Evolutionary conservation across 2,113 vertebrate species (phyloP).

Genomic region (Mugil cephalus): DNA sequence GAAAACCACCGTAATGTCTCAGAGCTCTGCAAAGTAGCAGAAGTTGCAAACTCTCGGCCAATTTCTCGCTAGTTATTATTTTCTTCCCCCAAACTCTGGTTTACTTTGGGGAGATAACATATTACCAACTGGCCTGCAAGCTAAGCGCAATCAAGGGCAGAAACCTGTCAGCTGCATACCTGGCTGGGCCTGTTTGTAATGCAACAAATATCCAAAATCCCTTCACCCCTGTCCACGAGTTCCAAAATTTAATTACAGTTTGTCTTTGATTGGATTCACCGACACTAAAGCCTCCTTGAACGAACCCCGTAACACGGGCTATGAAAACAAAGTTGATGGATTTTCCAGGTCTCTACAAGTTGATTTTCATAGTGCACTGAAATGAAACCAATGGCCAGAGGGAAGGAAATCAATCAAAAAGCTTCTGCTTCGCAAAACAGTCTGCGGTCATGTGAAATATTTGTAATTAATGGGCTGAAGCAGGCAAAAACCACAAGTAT

Average conservation of each 20-base stretch:
- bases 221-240: not conserved
- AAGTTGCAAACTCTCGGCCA: too few species aligned
- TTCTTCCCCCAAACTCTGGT: not conserved
- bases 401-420: slow-evolving; percentile 23
- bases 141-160: not conserved
- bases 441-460: not conserved
- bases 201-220: not conserved
- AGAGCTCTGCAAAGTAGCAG: too few species aligned
- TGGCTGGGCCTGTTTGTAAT: not conserved
- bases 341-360: slow-evolving; percentile 7
- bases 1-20: too few species aligned
- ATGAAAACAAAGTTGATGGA: not conserved
- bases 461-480: slow-evolving; percentile 25
- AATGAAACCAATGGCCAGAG: slow-evolving; percentile 16
- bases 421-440: not conserved
- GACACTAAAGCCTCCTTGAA: not conserved
- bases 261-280: slow-evolving; percentile 1
- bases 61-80: too few species aligned
- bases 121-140: not conserved
- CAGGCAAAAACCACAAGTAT: slow-evolving; percentile 13
- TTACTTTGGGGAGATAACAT: not conserved
- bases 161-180: not conserved
- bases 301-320: too few species aligned
- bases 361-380: slow-evolving; percentile 22
- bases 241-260: not conserved